phyloP scores from a whole-genome alignment of 1,140 invertebrate species.

The Contarinia nasturtii region DNA sequence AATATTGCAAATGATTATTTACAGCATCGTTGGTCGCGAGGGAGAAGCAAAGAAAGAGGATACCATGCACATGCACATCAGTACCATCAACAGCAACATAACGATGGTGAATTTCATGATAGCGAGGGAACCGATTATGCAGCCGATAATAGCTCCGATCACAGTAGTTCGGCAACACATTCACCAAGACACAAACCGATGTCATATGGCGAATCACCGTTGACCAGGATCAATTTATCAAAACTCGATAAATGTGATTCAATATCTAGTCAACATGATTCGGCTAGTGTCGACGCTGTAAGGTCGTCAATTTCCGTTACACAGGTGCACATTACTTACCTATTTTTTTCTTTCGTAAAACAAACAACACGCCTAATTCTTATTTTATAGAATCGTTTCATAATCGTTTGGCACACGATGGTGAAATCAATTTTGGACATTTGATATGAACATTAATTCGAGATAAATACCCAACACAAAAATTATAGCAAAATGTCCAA shows the following conservation, averaged over 20 bases:
- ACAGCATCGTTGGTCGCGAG: slow-evolving; percentile 39
- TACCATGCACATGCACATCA: slow-evolving; percentile 17
- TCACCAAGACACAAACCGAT: slow-evolving; percentile 37
- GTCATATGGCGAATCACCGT: slow-evolving; percentile 14
- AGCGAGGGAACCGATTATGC: slow-evolving; percentile 46
- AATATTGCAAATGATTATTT: background rate
- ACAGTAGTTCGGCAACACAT: slow-evolving; percentile 44
- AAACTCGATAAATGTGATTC: background rate
- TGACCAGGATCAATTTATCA: background rate
- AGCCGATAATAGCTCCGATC: slow-evolving; percentile 50
- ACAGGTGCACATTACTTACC: no score
- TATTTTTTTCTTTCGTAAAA: no score
- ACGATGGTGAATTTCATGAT: slow-evolving; percentile 26
- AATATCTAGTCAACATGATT: slow-evolving; percentile 2
- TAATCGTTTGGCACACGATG: no score
- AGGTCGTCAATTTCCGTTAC: no score
- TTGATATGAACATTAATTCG: no score
- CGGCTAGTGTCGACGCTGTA: background rate
- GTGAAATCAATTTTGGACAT: no score
- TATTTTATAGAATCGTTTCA: no score
- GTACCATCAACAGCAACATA: no score
- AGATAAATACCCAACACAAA: no score
- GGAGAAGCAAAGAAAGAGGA: slow-evolving; percentile 36
- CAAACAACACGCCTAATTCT: no score
- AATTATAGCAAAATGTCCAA: no score